phyloP scores from a whole-genome alignment of 92 coral and sea anemone genomes.

The Bergia puertoricense region DNA sequence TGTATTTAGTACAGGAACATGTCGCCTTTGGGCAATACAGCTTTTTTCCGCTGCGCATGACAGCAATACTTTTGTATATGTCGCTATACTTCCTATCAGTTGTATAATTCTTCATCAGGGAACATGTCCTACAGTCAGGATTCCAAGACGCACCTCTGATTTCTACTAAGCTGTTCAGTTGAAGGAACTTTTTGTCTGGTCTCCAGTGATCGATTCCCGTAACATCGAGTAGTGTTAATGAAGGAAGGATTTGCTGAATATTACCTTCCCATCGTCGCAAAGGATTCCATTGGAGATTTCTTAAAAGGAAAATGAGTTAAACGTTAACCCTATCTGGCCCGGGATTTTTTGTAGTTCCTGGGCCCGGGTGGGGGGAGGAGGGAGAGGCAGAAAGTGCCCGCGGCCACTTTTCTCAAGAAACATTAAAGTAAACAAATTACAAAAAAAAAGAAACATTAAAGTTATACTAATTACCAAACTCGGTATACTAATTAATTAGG shows the following conservation, averaged over 20 bases:
- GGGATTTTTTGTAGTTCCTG: too few species aligned
- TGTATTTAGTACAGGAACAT: background rate
- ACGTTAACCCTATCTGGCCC: too few species aligned
- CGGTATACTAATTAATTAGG: too few species aligned
- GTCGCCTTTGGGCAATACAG: background rate
- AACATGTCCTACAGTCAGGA: background rate
- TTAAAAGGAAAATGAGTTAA: background rate
- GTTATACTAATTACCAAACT: background rate
- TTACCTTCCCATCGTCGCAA: constrained; percentile 17
- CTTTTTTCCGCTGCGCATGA: background rate
- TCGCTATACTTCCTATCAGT: background rate
- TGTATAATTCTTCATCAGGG: background rate
- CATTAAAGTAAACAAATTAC: background rate
- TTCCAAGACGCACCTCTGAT: background rate
- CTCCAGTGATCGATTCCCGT: constrained; percentile 17
- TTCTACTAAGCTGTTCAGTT: background rate
- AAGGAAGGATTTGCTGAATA: background rate
- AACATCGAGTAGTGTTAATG: constrained; percentile 25
- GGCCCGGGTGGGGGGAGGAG: too few species aligned
- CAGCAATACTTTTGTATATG: background rate
- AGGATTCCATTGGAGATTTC: constrained; percentile 29
- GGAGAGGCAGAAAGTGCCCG: too few species aligned
- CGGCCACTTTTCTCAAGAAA: too few species aligned
- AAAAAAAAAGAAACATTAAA: background rate
- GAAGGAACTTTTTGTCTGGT: constrained; percentile 5